Evolutionary conservation across 2,888 invertebrate genomes (phyloP).

Genomic region (Anticlea derivata): DNA sequence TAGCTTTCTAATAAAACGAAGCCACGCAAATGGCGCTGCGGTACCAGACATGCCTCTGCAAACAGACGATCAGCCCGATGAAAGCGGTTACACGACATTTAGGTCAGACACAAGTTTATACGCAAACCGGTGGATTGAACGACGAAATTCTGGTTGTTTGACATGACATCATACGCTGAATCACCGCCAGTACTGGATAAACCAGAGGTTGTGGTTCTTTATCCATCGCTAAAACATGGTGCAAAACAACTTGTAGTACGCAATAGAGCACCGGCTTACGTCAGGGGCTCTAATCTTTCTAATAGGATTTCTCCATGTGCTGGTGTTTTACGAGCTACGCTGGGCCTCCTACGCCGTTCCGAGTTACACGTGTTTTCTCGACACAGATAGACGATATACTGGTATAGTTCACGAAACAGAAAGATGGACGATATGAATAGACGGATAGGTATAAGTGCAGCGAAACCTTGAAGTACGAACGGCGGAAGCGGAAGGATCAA

Average conservation of each 20-base stretch:
- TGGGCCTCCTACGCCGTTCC: conserved; percentile 41
- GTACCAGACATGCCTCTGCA: conserved; percentile 21
- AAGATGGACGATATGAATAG: neutral
- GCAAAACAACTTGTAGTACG: conserved; percentile 27
- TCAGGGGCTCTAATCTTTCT: conserved; percentile 48
- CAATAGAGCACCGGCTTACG: conserved; percentile 43
- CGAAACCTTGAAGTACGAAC: conserved; percentile 45
- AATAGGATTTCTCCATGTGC: conserved; percentile 54
- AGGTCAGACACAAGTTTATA: conserved; percentile 10
- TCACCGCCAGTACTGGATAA: conserved; percentile 15
- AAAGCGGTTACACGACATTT: conserved; percentile 16
- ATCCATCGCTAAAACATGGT: conserved; percentile 16
- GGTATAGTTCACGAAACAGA: conserved; percentile 32
- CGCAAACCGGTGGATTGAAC: conserved; percentile 6
- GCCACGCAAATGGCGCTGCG: conserved; percentile 28
- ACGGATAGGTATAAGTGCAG: conserved; percentile 9
- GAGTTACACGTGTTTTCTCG: conserved; percentile 54
- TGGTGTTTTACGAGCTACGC: conserved; percentile 42
- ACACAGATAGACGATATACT: conserved; percentile 3
- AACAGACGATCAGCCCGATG: conserved; percentile 33
- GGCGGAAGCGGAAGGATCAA: conserved; percentile 44
- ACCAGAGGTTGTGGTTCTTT: conserved; percentile 21
- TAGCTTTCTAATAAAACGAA: conserved; percentile 76
- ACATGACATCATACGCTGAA: conserved; percentile 25
- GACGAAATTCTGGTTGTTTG: conserved; percentile 13